phyloP scores from a whole-genome alignment of 2,888 invertebrate genomes.

The Aspidapion aeneum region DNA sequence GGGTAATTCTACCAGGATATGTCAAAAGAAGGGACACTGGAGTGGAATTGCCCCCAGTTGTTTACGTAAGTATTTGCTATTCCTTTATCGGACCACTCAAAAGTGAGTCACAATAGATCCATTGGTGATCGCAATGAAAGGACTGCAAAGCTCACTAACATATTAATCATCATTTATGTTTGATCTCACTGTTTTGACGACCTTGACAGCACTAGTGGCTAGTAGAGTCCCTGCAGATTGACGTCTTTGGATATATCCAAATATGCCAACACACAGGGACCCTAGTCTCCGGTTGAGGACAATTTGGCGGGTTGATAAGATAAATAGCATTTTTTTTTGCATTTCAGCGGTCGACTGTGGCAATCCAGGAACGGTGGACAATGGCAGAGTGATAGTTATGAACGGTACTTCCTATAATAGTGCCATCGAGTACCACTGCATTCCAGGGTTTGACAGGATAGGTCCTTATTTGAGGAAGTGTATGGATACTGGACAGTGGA shows the following conservation, averaged over 20 bases:
- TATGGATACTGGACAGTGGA: constrained; percentile 80
- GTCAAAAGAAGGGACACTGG: constrained; percentile 78
- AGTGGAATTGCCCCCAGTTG: constrained; percentile 74
- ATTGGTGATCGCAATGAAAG: too few species aligned
- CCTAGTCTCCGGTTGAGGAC: too few species aligned
- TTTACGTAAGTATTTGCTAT: constrained; percentile 65
- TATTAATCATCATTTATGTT: constrained; percentile 29
- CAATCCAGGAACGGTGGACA: constrained; percentile 73
- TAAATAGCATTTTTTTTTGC: too few species aligned
- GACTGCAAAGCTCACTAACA: too few species aligned
- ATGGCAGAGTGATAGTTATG: constrained; percentile 81
- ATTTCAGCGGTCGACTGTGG: constrained; percentile 84
- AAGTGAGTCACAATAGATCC: too few species aligned
- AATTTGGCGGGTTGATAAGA: too few species aligned
- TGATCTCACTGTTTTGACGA: background rate
- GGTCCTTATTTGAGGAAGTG: constrained; percentile 84
- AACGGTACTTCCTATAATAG: constrained; percentile 85
- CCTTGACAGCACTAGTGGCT: background rate
- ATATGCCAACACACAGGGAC: too few species aligned
- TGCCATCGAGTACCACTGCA: constrained; percentile 84
- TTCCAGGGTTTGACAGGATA: constrained; percentile 77
- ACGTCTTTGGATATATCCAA: too few species aligned
- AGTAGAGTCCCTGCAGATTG: too few species aligned
- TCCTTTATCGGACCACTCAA: too few species aligned
- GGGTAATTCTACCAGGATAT: constrained; percentile 75